Conservation (phyloP, 1,140 invertebrate species). For the Sesamia nonagrioides region DNA sequence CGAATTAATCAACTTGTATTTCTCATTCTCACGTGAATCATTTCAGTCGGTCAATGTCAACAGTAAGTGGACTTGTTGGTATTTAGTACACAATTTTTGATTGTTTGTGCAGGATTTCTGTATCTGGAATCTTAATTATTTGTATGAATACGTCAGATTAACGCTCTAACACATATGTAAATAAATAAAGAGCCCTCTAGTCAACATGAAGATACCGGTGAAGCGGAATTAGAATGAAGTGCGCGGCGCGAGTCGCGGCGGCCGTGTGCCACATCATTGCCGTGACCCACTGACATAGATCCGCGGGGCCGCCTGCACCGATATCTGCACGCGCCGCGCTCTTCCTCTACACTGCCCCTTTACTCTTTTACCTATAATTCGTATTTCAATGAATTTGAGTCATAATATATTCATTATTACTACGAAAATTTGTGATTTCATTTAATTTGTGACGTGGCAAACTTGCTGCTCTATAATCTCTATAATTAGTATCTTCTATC, state of each 20-base stretch:
- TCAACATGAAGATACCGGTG: constrained; percentile 79
- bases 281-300: constrained; percentile 86
- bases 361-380: constrained; percentile 58
- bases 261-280: constrained; percentile 87
- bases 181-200: constrained; percentile 72
- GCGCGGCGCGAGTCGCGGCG: constrained; percentile 75
- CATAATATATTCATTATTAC: constrained; percentile 25
- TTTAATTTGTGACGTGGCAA: neutral
- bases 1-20: constrained; percentile 47
- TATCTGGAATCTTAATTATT: constrained; percentile 16
- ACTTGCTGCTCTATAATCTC: too few species aligned
- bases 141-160: constrained; percentile 62
- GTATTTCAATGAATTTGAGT: constrained; percentile 46
- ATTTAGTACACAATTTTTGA: constrained; percentile 16
- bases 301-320: constrained; percentile 86
- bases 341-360: constrained; percentile 77
- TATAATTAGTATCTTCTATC: neutral
- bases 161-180: constrained; percentile 64
- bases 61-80: constrained; percentile 49
- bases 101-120: neutral
- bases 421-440: constrained; percentile 3
- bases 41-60: constrained; percentile 77
- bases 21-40: constrained; percentile 63
- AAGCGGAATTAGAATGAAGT: constrained; percentile 87
- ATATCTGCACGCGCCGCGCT: constrained; percentile 85